These are phyloP conservation scores for Caenorhabditis sulstoni DNA, from an alignment of 2,888 invertebrate species.

Conservation along the genomic window DNA sequence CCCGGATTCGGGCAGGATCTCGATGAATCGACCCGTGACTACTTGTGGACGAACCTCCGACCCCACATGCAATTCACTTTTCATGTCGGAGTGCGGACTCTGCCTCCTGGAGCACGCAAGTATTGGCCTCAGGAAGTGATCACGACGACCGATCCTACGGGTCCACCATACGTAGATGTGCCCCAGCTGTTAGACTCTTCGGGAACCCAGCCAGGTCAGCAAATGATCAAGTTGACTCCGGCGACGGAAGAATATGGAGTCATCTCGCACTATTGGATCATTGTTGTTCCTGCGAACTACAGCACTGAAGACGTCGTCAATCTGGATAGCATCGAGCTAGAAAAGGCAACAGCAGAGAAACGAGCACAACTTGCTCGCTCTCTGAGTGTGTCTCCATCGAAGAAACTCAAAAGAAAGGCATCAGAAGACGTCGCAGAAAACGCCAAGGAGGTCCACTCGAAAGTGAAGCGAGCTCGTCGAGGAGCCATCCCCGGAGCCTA, in stretches of 20 bases:
- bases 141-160: constrained; percentile 74
- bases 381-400: constrained; percentile 63
- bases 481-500: constrained; percentile 70
- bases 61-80: constrained; percentile 78
- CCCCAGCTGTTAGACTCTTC: constrained; percentile 71
- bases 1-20: constrained; percentile 74
- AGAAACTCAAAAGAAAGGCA: constrained; percentile 52
- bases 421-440: constrained; percentile 1
- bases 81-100: constrained; percentile 74
- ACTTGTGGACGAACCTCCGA: constrained; percentile 73
- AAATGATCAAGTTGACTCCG: constrained; percentile 83
- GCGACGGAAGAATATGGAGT: constrained; percentile 98
- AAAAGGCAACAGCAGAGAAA: constrained; percentile 64
- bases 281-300: constrained; percentile 91
- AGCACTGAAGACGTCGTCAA: constrained; percentile 68
- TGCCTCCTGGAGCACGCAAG: constrained; percentile 66
- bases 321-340: constrained; percentile 64
- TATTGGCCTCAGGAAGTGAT: constrained; percentile 77
- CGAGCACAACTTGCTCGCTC: constrained; percentile 52
- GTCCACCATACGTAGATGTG: constrained; percentile 77
- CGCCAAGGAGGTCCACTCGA: constrained; percentile 22
- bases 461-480: constrained; percentile 44
- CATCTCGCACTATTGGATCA: constrained; percentile 95
- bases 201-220: constrained; percentile 61
- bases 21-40: constrained; percentile 61